Percentiles rank a stretch among this genome's conserved stretches.
These are phyloP conservation scores for Peromyscus californicus DNA, from an alignment of 2,113 vertebrate genomes.

Conservation along the genomic window DNA sequence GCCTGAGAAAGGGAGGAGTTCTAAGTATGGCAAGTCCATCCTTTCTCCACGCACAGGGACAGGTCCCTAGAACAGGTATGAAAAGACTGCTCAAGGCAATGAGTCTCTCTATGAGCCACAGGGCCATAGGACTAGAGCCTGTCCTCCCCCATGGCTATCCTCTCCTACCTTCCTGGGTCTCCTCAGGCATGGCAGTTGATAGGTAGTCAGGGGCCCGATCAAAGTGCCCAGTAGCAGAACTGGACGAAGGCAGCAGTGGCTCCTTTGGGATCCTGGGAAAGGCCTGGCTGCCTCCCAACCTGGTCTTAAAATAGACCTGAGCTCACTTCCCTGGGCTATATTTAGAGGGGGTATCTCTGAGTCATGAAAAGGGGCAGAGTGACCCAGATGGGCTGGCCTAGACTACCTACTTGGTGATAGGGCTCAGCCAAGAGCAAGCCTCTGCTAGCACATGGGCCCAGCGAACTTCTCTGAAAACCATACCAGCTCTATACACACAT, in stretches of 20 bases:
- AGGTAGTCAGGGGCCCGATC: background rate
- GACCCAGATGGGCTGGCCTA: background rate
- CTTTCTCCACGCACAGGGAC: background rate
- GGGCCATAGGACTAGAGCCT: background rate
- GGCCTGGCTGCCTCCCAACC: constrained; percentile 73
- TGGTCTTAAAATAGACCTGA: constrained; percentile 87
- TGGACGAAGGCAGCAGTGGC: constrained; percentile 57
- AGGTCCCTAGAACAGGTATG: background rate
- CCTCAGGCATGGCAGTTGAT: constrained; percentile 83
- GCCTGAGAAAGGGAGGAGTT: background rate
- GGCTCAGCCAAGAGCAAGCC: background rate
- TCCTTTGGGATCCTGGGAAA: constrained; percentile 46
- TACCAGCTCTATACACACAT: accelerated
- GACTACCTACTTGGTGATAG: background rate
- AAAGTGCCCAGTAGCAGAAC: constrained; percentile 48
- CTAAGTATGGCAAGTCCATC: background rate
- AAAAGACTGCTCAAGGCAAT: background rate
- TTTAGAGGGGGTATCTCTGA: constrained; percentile 74
- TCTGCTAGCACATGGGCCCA: background rate
- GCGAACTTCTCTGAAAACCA: background rate
- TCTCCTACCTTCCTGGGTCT: constrained; percentile 88
- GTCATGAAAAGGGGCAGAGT: constrained; percentile 31
- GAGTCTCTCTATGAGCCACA: background rate
- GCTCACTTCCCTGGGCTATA: constrained; percentile 83
- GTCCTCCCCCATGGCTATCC: constrained; percentile 6